Percentiles rank a stretch among this genome's conserved stretches.
Conservation (phyloP, 2,797 vertebrate species). For the Pseudomugil tenellus region DNA sequence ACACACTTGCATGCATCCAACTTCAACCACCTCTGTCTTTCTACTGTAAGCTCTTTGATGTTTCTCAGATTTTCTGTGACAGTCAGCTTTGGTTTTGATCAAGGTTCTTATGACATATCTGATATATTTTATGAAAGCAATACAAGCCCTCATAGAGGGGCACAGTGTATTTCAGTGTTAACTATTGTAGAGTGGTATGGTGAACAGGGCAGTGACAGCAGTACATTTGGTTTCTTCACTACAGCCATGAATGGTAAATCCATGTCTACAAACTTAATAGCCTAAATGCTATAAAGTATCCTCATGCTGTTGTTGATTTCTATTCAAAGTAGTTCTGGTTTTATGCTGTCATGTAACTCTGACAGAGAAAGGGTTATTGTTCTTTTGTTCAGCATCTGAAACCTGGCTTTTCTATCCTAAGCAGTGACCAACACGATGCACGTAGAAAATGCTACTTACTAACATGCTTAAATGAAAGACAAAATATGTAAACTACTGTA, state of each 20-base stretch:
- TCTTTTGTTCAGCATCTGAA: constrained; percentile 55
- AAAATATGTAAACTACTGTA: not conserved
- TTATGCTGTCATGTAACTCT: constrained; percentile 56
- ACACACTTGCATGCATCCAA: constrained; percentile 21
- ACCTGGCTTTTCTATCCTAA: constrained; percentile 31
- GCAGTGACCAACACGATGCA: constrained; percentile 34
- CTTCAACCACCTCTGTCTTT: constrained; percentile 59
- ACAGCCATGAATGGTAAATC: constrained; percentile 17
- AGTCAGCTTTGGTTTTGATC: constrained; percentile 81
- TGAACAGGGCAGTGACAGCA: constrained; percentile 56
- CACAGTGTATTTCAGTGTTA: constrained; percentile 64
- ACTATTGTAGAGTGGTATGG: constrained; percentile 47
- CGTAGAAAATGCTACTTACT: not conserved
- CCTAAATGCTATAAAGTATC: constrained; percentile 69
- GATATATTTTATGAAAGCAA: constrained; percentile 80
- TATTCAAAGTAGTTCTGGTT: constrained; percentile 68
- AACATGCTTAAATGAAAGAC: not conserved
- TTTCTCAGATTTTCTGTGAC: constrained; percentile 73
- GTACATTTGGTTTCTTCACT: constrained; percentile 37
- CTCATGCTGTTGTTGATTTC: constrained; percentile 59
- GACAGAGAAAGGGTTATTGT: constrained; percentile 66
- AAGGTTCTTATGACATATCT: constrained; percentile 77
- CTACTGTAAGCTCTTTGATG: constrained; percentile 78
- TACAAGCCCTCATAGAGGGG: constrained; percentile 71
- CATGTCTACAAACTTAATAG: constrained; percentile 51